Percentiles rank a stretch among this genome's conserved stretches.
Conservation (phyloP, 1,140 invertebrate species). For the Drosophila takahashii region DNA sequence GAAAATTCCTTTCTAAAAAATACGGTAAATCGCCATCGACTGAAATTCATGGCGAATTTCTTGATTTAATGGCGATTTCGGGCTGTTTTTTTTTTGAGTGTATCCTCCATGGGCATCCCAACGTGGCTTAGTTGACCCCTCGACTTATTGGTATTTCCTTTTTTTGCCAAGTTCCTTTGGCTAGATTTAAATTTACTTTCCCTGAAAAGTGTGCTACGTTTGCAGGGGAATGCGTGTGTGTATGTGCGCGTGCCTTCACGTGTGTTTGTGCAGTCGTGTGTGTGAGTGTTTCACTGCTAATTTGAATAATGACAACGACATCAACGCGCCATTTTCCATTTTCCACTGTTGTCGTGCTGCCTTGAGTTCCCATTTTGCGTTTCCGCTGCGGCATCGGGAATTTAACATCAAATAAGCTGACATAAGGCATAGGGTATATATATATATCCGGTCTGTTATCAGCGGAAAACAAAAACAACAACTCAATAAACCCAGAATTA, state of each 20-base stretch:
- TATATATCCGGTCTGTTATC: constrained; percentile 32
- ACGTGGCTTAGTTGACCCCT: constrained; percentile 39
- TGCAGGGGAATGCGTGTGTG: constrained; percentile 29
- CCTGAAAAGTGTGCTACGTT: constrained; percentile 65
- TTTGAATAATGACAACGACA: constrained; percentile 82
- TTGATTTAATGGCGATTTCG: too few relatives aligned
- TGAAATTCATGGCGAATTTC: too few relatives aligned
- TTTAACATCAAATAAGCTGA: constrained; percentile 52
- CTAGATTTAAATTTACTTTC: constrained; percentile 40
- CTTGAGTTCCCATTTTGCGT: constrained; percentile 47
- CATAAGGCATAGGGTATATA: constrained; percentile 6
- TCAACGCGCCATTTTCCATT: constrained; percentile 77
- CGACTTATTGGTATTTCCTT: constrained; percentile 63
- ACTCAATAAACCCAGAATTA: constrained; percentile 39
- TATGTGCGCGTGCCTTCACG: constrained; percentile 4
- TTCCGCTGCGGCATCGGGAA: constrained; percentile 66
- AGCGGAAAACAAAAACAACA: constrained; percentile 25
- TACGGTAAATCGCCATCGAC: too few relatives aligned
- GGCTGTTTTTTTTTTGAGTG: too few relatives aligned
- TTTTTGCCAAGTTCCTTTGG: constrained; percentile 25
- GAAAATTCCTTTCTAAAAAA: too few relatives aligned
- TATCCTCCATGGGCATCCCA: constrained; percentile 7
- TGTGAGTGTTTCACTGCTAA: constrained; percentile 66
- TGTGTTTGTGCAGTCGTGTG: constrained; percentile 57
- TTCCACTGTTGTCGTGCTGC: constrained; percentile 8